Conservation (phyloP, 2,888 invertebrate genomes). For the Craniophora ligustri region DNA sequence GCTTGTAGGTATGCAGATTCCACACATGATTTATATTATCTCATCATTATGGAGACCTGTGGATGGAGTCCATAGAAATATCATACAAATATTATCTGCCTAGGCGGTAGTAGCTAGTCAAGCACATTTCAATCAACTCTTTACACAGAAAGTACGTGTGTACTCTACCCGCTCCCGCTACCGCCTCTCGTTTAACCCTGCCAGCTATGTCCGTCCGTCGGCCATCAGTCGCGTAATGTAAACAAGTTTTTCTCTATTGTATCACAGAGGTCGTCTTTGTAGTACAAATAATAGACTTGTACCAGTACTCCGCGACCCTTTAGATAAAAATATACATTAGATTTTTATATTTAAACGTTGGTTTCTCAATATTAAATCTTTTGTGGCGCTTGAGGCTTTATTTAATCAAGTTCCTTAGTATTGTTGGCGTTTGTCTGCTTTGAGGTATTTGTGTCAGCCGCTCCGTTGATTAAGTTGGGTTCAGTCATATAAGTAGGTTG, state of each 20-base stretch:
- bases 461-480: conserved; percentile 10
- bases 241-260: conserved; percentile 76
- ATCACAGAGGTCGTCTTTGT: conserved; percentile 71
- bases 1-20: too few species aligned
- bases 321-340: conserved; percentile 30
- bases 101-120: too few species aligned
- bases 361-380: conserved; percentile 59
- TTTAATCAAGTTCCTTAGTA: conserved; percentile 35
- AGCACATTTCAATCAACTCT: too few species aligned
- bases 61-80: too few species aligned
- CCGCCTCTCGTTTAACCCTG: conserved; percentile 9
- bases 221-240: conserved; percentile 76
- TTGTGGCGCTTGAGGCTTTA: conserved; percentile 37
- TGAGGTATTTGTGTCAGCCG: conserved; percentile 7
- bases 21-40: too few species aligned
- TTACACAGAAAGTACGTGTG: too few species aligned
- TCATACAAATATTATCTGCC: too few species aligned
- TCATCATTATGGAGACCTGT: too few species aligned
- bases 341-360: conserved; percentile 40
- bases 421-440: conserved; percentile 15
- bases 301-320: conserved; percentile 7
- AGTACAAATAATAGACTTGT: conserved; percentile 68
- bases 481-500: background rate
- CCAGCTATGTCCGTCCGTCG: conserved; percentile 65
- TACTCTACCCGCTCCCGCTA: conserved; percentile 3